Conservation (phyloP, 1,140 invertebrate genomes). For the Cheumatopsyche charites region DNA sequence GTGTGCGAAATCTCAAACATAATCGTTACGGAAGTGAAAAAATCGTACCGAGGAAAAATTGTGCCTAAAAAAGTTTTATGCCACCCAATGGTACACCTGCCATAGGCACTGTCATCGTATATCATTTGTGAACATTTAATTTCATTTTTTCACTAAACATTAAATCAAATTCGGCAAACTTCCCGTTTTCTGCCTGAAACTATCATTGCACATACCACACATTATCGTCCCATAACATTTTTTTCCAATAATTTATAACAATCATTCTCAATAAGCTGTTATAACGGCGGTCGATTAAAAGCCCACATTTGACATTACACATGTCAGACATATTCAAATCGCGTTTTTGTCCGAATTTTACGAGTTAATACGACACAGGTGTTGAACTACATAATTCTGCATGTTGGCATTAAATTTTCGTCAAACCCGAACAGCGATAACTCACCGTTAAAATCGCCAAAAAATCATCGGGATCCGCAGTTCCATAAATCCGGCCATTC, state of each 20-base stretch:
- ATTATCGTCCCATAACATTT: no score
- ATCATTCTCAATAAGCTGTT: not conserved
- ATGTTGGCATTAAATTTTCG: no score
- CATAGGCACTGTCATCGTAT: constrained; percentile 9
- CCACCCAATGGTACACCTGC: constrained; percentile 12
- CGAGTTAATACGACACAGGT: constrained; percentile 6
- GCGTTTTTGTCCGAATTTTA: constrained; percentile 13
- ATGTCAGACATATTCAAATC: constrained; percentile 17
- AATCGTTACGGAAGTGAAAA: no score
- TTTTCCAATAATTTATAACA: no score
- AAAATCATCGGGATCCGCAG: not conserved
- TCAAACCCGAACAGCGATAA: no score
- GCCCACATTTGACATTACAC: constrained; percentile 3
- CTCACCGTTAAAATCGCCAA: not conserved
- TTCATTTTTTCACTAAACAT: constrained; percentile 1
- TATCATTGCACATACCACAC: not conserved
- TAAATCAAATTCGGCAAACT: constrained; percentile 15
- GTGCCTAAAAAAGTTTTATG: not conserved
- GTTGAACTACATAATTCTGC: not conserved
- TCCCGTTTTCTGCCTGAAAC: constrained; percentile 18
- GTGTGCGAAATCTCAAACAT: no score
- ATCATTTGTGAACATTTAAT: constrained; percentile 4
- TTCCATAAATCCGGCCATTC: constrained; percentile 8
- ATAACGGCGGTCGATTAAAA: constrained; percentile 10
- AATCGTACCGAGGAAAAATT: not conserved